Evolutionary conservation across 2,113 vertebrate species (phyloP).

Genomic region (Ochotona princeps): DNA sequence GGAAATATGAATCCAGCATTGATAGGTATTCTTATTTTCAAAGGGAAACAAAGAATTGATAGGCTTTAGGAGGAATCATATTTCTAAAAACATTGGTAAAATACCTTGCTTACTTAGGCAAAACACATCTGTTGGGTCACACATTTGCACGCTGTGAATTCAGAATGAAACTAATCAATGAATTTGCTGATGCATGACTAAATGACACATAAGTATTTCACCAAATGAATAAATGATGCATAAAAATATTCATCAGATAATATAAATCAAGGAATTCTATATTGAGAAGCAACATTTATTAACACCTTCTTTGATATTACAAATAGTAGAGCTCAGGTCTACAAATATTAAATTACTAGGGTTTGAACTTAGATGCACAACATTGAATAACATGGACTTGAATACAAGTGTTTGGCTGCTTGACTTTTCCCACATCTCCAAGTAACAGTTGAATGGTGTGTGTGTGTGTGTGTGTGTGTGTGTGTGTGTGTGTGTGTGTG

Average conservation of each 20-base stretch:
- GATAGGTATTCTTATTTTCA: not conserved
- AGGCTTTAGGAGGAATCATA: not conserved
- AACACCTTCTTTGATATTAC: not conserved
- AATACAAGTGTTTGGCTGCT: not conserved
- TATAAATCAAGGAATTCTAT: conserved; percentile 39
- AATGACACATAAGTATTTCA: conserved; percentile 11
- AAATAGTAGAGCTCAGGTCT: not conserved
- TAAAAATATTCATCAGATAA: not conserved
- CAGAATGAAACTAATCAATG: conserved; percentile 18
- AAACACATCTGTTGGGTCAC: not conserved
- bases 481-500: too few species aligned
- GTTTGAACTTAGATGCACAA: not conserved
- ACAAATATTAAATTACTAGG: not conserved
- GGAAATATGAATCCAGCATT: not conserved
- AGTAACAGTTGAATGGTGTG: not conserved
- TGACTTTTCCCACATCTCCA: not conserved
- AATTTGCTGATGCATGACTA: conserved; percentile 23
- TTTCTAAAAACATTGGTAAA: not conserved
- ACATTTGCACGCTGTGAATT: not conserved
- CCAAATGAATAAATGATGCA: conserved; percentile 16
- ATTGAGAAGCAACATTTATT: conserved; percentile 15
- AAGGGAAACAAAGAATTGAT: not conserved
- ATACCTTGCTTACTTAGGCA: not conserved
- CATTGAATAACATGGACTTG: conserved; percentile 20
- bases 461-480: not conserved